phyloP scores from a whole-genome alignment of 2,888 invertebrate species.

The Aplocera efformata region DNA sequence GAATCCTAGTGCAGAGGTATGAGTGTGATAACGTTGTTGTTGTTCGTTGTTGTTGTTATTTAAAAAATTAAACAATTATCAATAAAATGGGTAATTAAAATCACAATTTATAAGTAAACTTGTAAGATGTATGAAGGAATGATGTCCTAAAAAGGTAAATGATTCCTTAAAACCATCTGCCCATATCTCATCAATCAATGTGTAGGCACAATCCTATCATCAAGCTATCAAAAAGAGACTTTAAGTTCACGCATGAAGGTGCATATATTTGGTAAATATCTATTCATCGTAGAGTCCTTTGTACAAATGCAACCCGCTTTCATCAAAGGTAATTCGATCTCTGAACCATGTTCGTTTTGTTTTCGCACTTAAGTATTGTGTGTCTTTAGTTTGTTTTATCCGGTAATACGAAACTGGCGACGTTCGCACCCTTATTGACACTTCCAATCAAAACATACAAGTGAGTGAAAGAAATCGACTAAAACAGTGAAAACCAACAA shows the following conservation, averaged over 20 bases:
- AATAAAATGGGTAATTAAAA: too few species aligned
- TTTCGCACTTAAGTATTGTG: slow-evolving; percentile 73
- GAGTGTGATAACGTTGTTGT: too few species aligned
- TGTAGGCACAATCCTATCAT: too few species aligned
- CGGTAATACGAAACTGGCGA: slow-evolving; percentile 65
- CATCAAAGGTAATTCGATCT: slow-evolving; percentile 75
- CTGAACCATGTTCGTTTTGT: slow-evolving; percentile 69
- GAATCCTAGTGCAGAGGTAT: too few species aligned
- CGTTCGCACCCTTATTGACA: slow-evolving; percentile 75
- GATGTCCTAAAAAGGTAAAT: too few species aligned
- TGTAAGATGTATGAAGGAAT: too few species aligned
- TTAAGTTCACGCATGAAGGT: slow-evolving; percentile 30
- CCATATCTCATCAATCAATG: too few species aligned
- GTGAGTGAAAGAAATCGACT: slow-evolving; percentile 34
- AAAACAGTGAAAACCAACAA: background rate
- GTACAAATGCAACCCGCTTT: slow-evolving; percentile 67
- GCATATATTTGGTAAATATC: slow-evolving; percentile 32
- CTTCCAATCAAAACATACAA: slow-evolving; percentile 73
- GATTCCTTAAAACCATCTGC: too few species aligned
- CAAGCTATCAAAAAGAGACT: slow-evolving; percentile 12
- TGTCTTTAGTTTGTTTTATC: slow-evolving; percentile 71
- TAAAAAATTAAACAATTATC: too few species aligned
- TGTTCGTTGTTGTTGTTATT: too few species aligned
- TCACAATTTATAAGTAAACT: too few species aligned
- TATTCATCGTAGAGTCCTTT: slow-evolving; percentile 47